Base-by-base conservation (phyloP, 1,140 invertebrate species). In the Zaprionus capensis region DNA sequence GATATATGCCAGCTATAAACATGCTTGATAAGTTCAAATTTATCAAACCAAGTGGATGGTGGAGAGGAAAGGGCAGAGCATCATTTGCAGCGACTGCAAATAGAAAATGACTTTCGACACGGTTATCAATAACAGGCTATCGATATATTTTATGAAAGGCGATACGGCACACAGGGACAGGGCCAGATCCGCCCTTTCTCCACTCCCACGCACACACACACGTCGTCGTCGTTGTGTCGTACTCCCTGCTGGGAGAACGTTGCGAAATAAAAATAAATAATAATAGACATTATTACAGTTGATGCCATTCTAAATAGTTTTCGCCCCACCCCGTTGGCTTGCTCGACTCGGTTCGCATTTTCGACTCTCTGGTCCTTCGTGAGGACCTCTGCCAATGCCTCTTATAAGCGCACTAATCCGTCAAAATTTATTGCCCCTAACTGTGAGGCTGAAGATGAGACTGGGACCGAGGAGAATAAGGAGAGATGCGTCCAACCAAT, bases 141-240 rank as follows among this genome's bases (percentile, higher is more conserved):
- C 85, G 85, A 90, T 90, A 90, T 90, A 90, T 90, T 82, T 90
- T 90, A 90, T 90, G 82, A 91, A 90, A 90, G 85, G 76, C 85
- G 85, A 90, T 90, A 82, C 85, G 85, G 66, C 78, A 58, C 83
- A 76, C 67, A 72, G 17, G 5, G 2, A 9, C 31, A 34, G 1
- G 6, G 0, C 31, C 2, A 34, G 31, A n/a, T 1, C 66, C 49
- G 44, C n/a, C 51, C 44, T 28, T n/a, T 15, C 34, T 41, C 36
- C 62, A 20, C 49, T 17, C 20, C 20, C n/a, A 7, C 15, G 12
- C 31, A 9, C 41, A 44, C 41, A 44, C 5, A 12, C 46, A 14
- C 11, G n/a, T 15, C 9, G 15, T 15, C 9, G 15, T 24, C 9
- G 31, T 34, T 11, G 9, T 34, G 31, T 34, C 9, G 9, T 11